Evolutionary conservation across 2,888 invertebrate species (phyloP), one percentile per base, ranked within the genome.

Genomic region (Mesorhabditis spiculigera): DNA sequence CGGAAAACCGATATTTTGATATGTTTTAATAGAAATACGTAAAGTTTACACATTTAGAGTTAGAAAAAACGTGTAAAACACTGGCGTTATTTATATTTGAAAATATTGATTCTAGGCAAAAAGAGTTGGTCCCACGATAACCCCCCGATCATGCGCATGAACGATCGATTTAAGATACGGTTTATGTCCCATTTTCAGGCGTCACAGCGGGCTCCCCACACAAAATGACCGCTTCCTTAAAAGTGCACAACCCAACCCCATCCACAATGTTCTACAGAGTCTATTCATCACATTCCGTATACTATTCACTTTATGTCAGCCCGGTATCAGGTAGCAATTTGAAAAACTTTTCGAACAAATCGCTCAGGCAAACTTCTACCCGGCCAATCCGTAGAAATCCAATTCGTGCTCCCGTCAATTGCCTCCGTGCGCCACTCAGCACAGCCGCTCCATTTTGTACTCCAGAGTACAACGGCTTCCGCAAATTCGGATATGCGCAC

Each of bases 241-340:
- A n/a, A 13, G 58, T 50, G 10, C n/a, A 13, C 58, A 50, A 50
- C 3, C 58, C 58, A 50, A 13, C 58, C 8, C 8, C 58, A n/a
- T 13, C 10, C 58, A 50, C 58, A 50, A 50, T 50, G 8, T 50
- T 50, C 58, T 50, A 50, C n/a, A 10, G 58, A n/a, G 58, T 50
- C n/a, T 50, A n/a, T n/a, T 50, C 58, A 10, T 13, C 58, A n/a
- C 58, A 50, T 50, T 50, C 58, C n/a, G 58, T 50, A 13, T 50
- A 50, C 58, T 50, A 50, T 50, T 50, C 58, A n/a, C 58, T 50
- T 50, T n/a, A 50, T n/a, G 58, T 50, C 58, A 50, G 58, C 58
- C 58, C 58, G 58, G n/a, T 50, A 10, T 50, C 58, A 50, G 58
- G 58, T 50, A 50, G 10, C n/a, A n/a, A 50, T 13, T 50, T 50